Percentiles rank a stretch among this genome's conserved stretches.
These are phyloP conservation scores for Scaptomyza graminum DNA, from an alignment of 1,140 invertebrate genomes.

Conservation along the genomic window DNA sequence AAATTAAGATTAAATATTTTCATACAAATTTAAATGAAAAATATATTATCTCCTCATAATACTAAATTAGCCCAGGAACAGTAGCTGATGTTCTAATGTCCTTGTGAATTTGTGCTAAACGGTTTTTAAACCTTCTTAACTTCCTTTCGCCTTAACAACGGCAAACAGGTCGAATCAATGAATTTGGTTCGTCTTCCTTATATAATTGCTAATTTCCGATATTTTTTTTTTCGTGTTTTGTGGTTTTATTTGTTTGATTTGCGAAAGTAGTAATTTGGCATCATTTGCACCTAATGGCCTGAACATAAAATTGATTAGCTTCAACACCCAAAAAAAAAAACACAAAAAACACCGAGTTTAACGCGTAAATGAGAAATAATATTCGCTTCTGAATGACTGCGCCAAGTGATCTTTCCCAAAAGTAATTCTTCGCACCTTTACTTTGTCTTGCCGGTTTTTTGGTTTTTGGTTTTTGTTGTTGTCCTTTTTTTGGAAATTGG, in stretches of 20 bases:
- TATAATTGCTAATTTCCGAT: neutral
- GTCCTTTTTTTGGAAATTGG: constrained; percentile 42
- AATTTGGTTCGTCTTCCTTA: no score
- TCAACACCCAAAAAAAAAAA: constrained; percentile 32
- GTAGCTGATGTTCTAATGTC: no score
- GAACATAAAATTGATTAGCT: constrained; percentile 31
- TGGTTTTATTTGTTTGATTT: constrained; percentile 24
- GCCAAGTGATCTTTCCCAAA: constrained; percentile 13
- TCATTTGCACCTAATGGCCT: constrained; percentile 37
- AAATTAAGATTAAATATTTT: no score
- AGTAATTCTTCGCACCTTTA: constrained; percentile 17
- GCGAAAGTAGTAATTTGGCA: constrained; percentile 22
- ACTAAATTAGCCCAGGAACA: no score
- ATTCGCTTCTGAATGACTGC: constrained; percentile 1
- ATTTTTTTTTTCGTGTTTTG: neutral
- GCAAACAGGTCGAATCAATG: no score
- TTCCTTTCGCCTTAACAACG: no score
- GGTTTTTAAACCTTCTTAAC: no score
- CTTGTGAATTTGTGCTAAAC: no score
- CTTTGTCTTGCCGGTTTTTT: constrained; percentile 11
- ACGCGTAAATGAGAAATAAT: constrained; percentile 7
- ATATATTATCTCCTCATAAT: no score
- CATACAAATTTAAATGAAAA: no score
- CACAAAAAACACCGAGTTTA: constrained; percentile 20
- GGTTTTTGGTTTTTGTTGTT: constrained; percentile 3